These are phyloP conservation scores for Dioctria linearis DNA, from an alignment of 2,888 invertebrate genomes.

Conservation along the genomic window DNA sequence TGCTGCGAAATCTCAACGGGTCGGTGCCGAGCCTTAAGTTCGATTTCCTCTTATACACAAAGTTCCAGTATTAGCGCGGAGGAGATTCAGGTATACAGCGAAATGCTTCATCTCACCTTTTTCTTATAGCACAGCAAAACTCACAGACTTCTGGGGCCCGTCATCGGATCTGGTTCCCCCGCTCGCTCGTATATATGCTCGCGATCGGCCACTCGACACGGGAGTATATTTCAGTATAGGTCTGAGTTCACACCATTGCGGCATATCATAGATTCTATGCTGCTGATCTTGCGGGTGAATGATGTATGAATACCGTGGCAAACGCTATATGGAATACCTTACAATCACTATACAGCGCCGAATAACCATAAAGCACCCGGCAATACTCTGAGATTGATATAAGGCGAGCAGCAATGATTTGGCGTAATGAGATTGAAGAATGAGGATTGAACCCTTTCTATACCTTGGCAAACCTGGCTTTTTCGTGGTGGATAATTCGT, in stretches of 20 bases:
- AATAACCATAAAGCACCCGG: slow-evolving; percentile 34
- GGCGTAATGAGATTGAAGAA: slow-evolving; percentile 3
- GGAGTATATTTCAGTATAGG: background rate
- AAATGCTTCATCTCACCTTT: background rate
- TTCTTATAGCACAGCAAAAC: background rate
- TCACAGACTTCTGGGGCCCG: background rate
- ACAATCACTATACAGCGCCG: background rate
- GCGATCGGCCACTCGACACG: background rate
- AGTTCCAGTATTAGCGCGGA: background rate
- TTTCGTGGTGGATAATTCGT: too few relatives aligned
- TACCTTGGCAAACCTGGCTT: too few relatives aligned
- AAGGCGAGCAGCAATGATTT: slow-evolving; percentile 28
- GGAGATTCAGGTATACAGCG: background rate
- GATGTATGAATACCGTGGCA: slow-evolving; percentile 26
- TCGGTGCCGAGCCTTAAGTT: slow-evolving; percentile 25
- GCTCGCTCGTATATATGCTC: slow-evolving; percentile 1
- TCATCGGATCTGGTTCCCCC: slow-evolving; percentile 5
- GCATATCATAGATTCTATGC: slow-evolving; percentile 11
- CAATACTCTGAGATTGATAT: slow-evolving; percentile 38
- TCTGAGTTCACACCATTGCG: slow-evolving; percentile 34
- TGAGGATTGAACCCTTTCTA: slow-evolving; percentile 12
- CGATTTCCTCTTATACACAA: slow-evolving; percentile 9
- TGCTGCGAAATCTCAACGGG: slow-evolving; percentile 44
- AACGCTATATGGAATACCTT: background rate
- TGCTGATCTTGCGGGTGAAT: slow-evolving; percentile 7